These are phyloP conservation scores for Dasyurus viverrinus DNA, from an alignment of 2,113 vertebrate genomes.

Conservation along the genomic window DNA sequence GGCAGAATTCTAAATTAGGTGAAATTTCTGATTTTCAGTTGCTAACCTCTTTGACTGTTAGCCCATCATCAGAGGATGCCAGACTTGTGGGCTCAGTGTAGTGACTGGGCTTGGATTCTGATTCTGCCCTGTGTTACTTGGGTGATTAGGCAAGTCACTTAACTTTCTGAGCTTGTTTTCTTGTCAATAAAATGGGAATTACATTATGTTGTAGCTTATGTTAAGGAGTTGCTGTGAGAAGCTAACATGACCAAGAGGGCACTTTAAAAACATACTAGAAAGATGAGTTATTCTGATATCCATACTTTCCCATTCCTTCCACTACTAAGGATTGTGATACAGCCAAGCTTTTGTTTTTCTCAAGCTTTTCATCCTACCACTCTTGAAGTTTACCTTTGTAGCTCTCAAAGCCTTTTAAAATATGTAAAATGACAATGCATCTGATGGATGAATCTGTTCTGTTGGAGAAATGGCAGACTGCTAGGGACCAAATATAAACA, in stretches of 20 bases:
- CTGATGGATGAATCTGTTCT: slow-evolving; percentile 64
- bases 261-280: not conserved
- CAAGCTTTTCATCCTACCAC: not conserved
- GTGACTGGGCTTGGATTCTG: not conserved
- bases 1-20: slow-evolving; percentile 55
- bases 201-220: not conserved
- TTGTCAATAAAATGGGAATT: not conserved
- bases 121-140: not conserved
- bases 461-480: slow-evolving; percentile 55
- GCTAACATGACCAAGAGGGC: not conserved
- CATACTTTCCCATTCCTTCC: not conserved
- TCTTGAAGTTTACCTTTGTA: slow-evolving; percentile 56
- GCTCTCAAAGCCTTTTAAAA: slow-evolving; percentile 32
- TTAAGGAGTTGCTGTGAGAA: not conserved
- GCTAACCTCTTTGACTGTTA: not conserved
- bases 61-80: not conserved
- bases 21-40: slow-evolving; percentile 42
- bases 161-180: not conserved
- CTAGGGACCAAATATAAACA: slow-evolving; percentile 13
- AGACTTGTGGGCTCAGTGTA: not conserved
- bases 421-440: slow-evolving; percentile 58
- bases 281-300: slow-evolving; percentile 3
- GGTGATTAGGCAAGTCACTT: not conserved
- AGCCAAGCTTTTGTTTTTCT: not conserved
- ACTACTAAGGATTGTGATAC: not conserved